phyloP scores from a whole-genome alignment of 2,797 vertebrate genomes.

The Aeoliscus strigatus region DNA sequence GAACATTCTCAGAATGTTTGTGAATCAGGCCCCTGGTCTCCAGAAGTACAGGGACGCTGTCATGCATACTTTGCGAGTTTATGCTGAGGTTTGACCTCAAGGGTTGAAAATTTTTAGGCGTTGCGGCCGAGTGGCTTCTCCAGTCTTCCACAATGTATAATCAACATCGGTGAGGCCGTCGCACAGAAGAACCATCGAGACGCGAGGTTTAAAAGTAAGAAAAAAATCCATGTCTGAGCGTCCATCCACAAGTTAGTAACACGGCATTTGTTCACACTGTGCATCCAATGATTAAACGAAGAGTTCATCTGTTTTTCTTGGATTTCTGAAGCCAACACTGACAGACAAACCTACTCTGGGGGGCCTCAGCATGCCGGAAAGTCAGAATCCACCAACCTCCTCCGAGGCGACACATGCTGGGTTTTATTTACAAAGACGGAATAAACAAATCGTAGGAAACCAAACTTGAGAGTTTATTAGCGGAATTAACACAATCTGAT shows the following conservation, averaged over 20 bases:
- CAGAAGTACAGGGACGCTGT: conserved; percentile 32
- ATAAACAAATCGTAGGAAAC: conserved; percentile 60
- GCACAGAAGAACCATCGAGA: conserved; percentile 22
- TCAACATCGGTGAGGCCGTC: conserved; percentile 51
- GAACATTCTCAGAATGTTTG: no score
- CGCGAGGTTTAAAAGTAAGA: conserved; percentile 16
- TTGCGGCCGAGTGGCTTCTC: conserved; percentile 50
- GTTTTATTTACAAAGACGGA: conserved; percentile 30
- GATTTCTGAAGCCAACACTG: conserved; percentile 12
- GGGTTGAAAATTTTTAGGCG: conserved; percentile 43
- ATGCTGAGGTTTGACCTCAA: conserved; percentile 51
- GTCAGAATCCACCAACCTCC: conserved; percentile 18
- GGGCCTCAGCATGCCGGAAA: conserved; percentile 18
- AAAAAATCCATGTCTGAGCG: conserved; percentile 1
- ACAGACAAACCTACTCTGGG: conserved; percentile 9
- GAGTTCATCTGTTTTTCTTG: conserved; percentile 20
- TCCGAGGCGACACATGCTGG: conserved; percentile 22
- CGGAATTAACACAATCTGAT: no score
- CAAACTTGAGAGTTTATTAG: conserved; percentile 32
- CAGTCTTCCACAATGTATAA: conserved; percentile 63
- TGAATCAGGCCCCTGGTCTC: conserved; percentile 11
- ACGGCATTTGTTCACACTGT: conserved; percentile 25
- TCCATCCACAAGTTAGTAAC: conserved; percentile 16
- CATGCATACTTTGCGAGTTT: conserved; percentile 51
- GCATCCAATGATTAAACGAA: background rate